These are phyloP conservation scores for Perca schrenkii DNA, from an alignment of 2,113 vertebrate genomes.

Conservation along the genomic window DNA sequence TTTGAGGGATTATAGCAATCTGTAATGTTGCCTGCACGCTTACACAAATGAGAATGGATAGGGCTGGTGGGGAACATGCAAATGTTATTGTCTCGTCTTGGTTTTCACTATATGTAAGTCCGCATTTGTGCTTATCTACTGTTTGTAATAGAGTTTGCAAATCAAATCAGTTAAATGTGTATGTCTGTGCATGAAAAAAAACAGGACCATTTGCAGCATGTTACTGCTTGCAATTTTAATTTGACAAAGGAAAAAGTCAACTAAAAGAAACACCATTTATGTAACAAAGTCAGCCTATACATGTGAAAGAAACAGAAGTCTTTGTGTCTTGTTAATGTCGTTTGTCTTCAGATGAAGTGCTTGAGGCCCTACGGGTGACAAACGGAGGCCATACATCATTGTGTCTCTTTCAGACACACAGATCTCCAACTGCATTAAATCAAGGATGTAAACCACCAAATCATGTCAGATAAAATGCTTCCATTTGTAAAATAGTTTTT, in stretches of 20 bases:
- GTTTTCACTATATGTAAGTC: slow-evolving; percentile 54
- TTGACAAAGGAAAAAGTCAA: slow-evolving; percentile 21
- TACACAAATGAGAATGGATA: slow-evolving; percentile 63
- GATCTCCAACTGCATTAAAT: slow-evolving; percentile 3
- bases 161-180: slow-evolving; percentile 44
- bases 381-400: slow-evolving; percentile 62
- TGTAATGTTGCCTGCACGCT: slow-evolving; percentile 58
- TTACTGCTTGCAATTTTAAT: slow-evolving; percentile 42
- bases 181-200: slow-evolving; percentile 26
- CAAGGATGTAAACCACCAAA: slow-evolving; percentile 27
- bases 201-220: slow-evolving; percentile 40
- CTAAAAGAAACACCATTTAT: slow-evolving; percentile 40
- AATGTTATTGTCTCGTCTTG: slow-evolving; percentile 50
- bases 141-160: slow-evolving; percentile 55
- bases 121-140: slow-evolving; percentile 40
- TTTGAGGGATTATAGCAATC: slow-evolving; percentile 69
- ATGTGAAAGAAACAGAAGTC: slow-evolving; percentile 21
- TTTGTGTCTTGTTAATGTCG: slow-evolving; percentile 54
- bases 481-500: slow-evolving; percentile 1
- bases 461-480: slow-evolving; percentile 27
- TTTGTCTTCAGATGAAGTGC: slow-evolving; percentile 56
- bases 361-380: slow-evolving; percentile 46
- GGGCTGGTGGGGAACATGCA: slow-evolving; percentile 57
- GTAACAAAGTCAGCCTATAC: slow-evolving; percentile 12
- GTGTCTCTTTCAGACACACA: slow-evolving; percentile 32